Conservation (phyloP, 2,113 vertebrate genomes). For the Siniperca chuatsi region DNA sequence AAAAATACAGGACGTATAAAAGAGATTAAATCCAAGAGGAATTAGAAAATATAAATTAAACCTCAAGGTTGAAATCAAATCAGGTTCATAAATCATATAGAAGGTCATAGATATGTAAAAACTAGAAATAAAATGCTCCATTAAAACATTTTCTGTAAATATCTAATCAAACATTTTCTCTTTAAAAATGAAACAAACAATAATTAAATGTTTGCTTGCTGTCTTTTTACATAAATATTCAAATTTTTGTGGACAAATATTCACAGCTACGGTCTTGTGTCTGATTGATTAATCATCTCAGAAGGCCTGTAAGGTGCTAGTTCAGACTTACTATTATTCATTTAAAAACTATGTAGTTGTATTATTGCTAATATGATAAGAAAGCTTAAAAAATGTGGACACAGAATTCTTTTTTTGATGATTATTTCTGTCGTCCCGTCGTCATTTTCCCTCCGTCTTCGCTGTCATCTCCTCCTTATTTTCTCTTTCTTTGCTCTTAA, state of each 20-base stretch:
- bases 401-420: not conserved
- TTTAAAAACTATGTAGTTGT: not conserved
- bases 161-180: not conserved
- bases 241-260: not conserved
- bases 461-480: not conserved
- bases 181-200: not conserved
- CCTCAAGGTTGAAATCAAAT: not conserved
- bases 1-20: not conserved
- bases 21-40: not conserved
- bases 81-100: not conserved
- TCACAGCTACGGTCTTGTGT: not conserved
- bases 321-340: not conserved
- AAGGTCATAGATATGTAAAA: not conserved
- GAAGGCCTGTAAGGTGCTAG: not conserved
- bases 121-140: not conserved
- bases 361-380: not conserved
- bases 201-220: not conserved
- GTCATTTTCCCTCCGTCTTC: not conserved
- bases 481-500: not conserved
- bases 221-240: not conserved
- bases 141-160: not conserved
- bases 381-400: not conserved
- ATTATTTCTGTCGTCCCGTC: not conserved
- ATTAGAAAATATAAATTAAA: not conserved
- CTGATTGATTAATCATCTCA: not conserved